A percentile compares a stretch with the other conserved stretches of the same genome.
Conservation (phyloP, 92 coral and sea anemone genomes). For the Porites cylindrica region DNA sequence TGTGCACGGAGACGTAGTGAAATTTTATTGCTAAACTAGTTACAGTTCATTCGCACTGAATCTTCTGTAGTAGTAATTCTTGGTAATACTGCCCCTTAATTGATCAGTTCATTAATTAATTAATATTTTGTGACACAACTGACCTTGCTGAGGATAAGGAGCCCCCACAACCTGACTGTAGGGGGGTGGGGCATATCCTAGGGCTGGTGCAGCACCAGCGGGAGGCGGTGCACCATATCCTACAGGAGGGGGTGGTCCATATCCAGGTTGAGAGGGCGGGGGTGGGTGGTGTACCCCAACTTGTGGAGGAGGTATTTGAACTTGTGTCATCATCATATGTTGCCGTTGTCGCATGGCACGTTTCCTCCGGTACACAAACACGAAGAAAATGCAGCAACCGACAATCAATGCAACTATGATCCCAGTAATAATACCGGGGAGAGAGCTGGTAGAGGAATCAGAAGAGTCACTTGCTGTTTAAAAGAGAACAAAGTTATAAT, state of each 20-base stretch:
- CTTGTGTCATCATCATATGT: not conserved
- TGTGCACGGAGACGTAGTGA: no score
- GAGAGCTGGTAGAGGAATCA: no score
- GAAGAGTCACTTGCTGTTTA: not conserved
- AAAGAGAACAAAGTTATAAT: not conserved
- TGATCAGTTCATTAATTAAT: no score
- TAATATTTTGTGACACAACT: not conserved
- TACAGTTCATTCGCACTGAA: no score
- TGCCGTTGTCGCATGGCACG: not conserved
- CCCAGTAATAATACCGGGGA: conserved; percentile 25
- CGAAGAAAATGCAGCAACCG: conserved; percentile 30
- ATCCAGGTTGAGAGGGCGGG: conserved; percentile 45
- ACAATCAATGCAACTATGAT: conserved; percentile 21
- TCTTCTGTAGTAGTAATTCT: no score
- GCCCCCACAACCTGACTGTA: conserved; percentile 27
- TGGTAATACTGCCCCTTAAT: no score
- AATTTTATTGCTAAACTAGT: no score
- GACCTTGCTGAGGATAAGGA: conserved; percentile 52
- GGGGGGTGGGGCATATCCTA: conserved; percentile 53
- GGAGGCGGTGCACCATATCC: conserved; percentile 45
- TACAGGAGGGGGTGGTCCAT: conserved; percentile 49
- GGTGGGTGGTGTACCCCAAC: conserved; percentile 2
- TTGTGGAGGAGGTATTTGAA: conserved; percentile 7
- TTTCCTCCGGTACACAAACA: conserved; percentile 15
- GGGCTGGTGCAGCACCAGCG: conserved; percentile 38